phyloP scores from a whole-genome alignment of 2,888 invertebrate species.

The Cotesia congregata region DNA sequence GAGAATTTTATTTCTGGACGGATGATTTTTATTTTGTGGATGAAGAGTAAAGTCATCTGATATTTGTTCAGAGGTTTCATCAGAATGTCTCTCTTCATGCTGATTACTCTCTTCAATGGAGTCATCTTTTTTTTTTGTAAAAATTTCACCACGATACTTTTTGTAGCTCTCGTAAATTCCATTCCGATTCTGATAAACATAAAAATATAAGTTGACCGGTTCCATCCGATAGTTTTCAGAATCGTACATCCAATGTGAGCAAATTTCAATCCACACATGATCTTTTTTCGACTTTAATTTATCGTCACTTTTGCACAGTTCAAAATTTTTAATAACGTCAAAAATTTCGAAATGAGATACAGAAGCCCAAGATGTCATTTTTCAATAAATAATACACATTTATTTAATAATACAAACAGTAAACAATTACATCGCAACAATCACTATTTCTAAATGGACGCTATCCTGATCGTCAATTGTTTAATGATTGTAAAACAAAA shows the following conservation, averaged over 20 bases:
- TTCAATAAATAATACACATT: slow-evolving; percentile 10
- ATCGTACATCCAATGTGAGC: slow-evolving; percentile 1
- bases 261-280: slow-evolving; percentile 7
- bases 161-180: slow-evolving; percentile 11
- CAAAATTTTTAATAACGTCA: slow-evolving; percentile 4
- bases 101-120: neutral
- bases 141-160: slow-evolving; percentile 9
- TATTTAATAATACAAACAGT: neutral
- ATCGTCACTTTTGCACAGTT: slow-evolving; percentile 5
- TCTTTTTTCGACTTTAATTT: slow-evolving; percentile 9
- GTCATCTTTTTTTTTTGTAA: neutral
- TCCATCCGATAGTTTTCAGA: neutral
- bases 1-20: neutral
- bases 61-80: neutral
- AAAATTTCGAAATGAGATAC: slow-evolving; percentile 28
- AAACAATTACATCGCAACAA: neutral
- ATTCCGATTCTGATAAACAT: neutral
- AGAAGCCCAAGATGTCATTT: slow-evolving; percentile 28
- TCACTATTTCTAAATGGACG: neutral
- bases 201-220: slow-evolving; percentile 12
- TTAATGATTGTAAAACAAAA: neutral
- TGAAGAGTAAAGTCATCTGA: slow-evolving; percentile 2
- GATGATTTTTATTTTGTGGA: slow-evolving; percentile 5
- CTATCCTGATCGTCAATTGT: neutral
- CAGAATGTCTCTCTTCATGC: neutral